A percentile compares a stretch with the other conserved stretches of the same genome.
Conservation (phyloP, 2,888 invertebrate species). For the Bimastos eiseni region DNA sequence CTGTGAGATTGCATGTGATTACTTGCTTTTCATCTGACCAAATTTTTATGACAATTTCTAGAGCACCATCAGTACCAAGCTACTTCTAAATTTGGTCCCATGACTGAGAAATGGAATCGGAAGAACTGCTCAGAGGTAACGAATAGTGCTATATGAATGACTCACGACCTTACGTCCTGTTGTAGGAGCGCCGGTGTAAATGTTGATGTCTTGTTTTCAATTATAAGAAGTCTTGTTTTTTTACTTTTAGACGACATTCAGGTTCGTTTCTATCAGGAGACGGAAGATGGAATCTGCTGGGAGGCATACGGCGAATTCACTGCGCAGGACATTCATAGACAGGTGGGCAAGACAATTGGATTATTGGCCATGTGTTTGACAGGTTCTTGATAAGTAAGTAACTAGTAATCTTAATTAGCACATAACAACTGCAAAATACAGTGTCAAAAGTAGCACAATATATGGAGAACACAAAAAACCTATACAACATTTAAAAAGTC, state of each 20-base stretch:
- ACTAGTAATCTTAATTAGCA: too few relatives aligned
- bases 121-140: background rate
- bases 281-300: slow-evolving; percentile 74
- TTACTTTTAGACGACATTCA: slow-evolving; percentile 58
- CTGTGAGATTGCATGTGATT: background rate
- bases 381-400: too few relatives aligned
- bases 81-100: too few relatives aligned
- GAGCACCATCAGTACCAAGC: too few relatives aligned
- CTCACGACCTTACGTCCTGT: background rate
- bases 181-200: background rate
- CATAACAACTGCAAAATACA: too few relatives aligned
- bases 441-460: too few relatives aligned
- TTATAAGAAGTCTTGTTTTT: background rate
- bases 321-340: slow-evolving; percentile 85
- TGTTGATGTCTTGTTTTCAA: background rate
- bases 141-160: background rate
- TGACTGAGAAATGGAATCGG: background rate
- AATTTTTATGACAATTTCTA: too few relatives aligned
- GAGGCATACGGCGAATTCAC: slow-evolving; percentile 84
- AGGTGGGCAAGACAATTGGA: slow-evolving; percentile 66
- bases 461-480: too few relatives aligned
- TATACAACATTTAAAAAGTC: too few relatives aligned
- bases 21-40: background rate
- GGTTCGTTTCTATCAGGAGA: slow-evolving; percentile 83
- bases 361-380: too few relatives aligned